A percentile compares a stretch with the other conserved stretches of the same genome.
Conservation (phyloP, 2,888 invertebrate genomes). For the Agrotis ipsilon region DNA sequence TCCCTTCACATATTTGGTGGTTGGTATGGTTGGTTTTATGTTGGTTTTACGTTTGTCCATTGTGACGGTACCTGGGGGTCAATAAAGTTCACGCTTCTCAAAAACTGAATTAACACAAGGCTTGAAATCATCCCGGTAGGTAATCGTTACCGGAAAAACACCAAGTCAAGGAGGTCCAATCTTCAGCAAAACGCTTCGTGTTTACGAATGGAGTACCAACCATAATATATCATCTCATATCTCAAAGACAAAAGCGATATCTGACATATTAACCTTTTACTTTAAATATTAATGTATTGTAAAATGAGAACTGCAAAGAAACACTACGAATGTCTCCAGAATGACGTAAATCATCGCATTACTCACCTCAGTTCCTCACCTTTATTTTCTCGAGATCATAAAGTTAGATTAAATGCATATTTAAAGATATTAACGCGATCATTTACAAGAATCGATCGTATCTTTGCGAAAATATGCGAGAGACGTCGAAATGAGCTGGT, state of each 20-base stretch:
- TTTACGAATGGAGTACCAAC: neutral
- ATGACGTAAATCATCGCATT: constrained; percentile 51
- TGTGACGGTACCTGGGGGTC: too few species aligned
- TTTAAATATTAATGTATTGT: constrained; percentile 18
- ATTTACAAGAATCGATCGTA: constrained; percentile 56
- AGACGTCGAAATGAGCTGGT: constrained; percentile 29
- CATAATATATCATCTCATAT: neutral
- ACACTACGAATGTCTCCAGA: constrained; percentile 9
- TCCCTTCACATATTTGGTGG: too few species aligned
- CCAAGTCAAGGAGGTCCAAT: neutral
- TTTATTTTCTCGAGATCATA: constrained; percentile 47
- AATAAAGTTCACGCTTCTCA: too few species aligned
- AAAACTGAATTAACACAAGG: too few species aligned
- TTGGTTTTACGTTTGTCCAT: too few species aligned
- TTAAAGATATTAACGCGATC: constrained; percentile 58
- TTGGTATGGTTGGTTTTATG: too few species aligned
- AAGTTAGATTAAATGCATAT: constrained; percentile 59
- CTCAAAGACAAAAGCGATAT: constrained; percentile 19
- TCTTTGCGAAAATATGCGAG: constrained; percentile 55
- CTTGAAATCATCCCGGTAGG: neutral
- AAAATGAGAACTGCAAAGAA: constrained; percentile 11
- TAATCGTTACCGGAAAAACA: neutral
- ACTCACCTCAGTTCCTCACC: constrained; percentile 41
- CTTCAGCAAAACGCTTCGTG: neutral
- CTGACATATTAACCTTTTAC: constrained; percentile 45